phyloP scores from a whole-genome alignment of 1,140 invertebrate species.

The Ctenoplectra terminalis region DNA sequence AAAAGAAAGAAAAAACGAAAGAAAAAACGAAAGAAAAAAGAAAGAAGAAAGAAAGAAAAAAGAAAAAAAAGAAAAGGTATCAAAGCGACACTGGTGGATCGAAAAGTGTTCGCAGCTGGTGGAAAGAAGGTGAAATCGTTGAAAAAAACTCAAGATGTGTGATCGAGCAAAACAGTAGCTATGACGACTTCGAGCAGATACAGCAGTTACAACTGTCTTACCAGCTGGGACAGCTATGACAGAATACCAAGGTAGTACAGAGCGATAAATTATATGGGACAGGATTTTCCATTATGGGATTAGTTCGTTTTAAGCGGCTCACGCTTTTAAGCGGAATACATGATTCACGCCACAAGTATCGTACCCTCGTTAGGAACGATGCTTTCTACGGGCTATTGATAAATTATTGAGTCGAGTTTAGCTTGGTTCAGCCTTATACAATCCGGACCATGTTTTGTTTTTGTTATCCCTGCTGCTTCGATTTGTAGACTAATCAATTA shows the following conservation, averaged over 20 bases:
- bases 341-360: neutral
- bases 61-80: too few species aligned
- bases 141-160: slow-evolving; percentile 42
- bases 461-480: rapidly evolving
- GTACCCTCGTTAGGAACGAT: neutral
- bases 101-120: neutral
- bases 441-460: too few species aligned
- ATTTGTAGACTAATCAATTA: neutral
- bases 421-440: neutral
- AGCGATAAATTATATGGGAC: neutral
- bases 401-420: neutral
- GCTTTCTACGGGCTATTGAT: neutral
- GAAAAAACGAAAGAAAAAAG: too few species aligned
- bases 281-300: slow-evolving; percentile 21
- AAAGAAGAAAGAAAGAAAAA: too few species aligned
- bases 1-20: too few species aligned
- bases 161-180: slow-evolving; percentile 71
- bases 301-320: neutral
- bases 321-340: neutral
- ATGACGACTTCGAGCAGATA: slow-evolving; percentile 90
- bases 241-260: slow-evolving; percentile 90
- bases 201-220: slow-evolving; percentile 93
- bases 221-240: slow-evolving; percentile 94
- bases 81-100: neutral
- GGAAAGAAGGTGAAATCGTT: slow-evolving; percentile 12